Percentiles rank a stretch among this genome's conserved stretches.
Evolutionary conservation across 2,797 vertebrate genomes (phyloP).

Genomic region (Poecilia gillii): DNA sequence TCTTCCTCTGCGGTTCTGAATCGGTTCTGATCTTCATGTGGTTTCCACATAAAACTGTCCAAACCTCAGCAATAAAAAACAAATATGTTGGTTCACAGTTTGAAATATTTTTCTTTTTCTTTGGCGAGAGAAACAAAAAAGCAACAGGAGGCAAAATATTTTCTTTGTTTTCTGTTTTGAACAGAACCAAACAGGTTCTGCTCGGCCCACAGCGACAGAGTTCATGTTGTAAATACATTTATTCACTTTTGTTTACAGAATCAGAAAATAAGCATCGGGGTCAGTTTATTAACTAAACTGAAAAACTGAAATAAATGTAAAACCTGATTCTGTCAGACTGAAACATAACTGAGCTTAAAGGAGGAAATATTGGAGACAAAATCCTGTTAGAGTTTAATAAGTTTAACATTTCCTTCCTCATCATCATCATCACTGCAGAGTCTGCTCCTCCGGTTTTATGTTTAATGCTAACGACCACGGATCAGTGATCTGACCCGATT

Average conservation of each 20-base stretch:
- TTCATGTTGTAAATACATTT: too few relatives aligned
- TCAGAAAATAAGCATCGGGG: background rate
- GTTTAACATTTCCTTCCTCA: too few relatives aligned
- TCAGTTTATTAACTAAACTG: background rate
- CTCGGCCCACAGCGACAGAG: background rate
- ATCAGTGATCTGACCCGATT: too few relatives aligned
- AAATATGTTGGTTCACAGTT: slow-evolving; percentile 27
- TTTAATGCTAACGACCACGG: too few relatives aligned
- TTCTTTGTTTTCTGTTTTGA: background rate
- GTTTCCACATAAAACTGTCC: slow-evolving; percentile 57
- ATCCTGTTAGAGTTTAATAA: background rate
- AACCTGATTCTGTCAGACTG: background rate
- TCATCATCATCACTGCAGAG: too few relatives aligned
- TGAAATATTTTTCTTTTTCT: slow-evolving; percentile 15
- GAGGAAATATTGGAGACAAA: background rate
- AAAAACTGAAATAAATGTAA: background rate
- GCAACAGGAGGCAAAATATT: background rate
- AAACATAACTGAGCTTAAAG: background rate
- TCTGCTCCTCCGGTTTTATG: too few relatives aligned
- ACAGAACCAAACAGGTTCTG: background rate
- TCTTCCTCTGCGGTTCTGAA: slow-evolving; percentile 48
- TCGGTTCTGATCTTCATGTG: slow-evolving; percentile 52
- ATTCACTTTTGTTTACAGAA: background rate
- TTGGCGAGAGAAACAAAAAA: slow-evolving; percentile 2
- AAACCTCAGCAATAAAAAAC: slow-evolving; percentile 38